phyloP scores from a whole-genome alignment of 2,888 invertebrate species.

The Allygus modestus region DNA sequence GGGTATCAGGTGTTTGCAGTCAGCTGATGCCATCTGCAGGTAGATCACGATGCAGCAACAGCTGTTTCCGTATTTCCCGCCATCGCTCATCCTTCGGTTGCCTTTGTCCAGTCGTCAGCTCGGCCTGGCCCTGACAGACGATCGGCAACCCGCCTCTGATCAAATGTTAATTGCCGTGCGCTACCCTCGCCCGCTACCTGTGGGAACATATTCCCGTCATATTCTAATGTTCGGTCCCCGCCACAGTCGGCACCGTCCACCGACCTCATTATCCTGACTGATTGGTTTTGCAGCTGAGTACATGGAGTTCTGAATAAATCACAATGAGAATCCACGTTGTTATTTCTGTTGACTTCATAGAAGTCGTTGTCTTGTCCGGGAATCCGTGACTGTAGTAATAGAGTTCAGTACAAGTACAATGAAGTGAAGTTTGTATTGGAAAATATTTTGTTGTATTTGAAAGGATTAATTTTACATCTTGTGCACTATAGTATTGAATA shows the following conservation, averaged over 20 bases:
- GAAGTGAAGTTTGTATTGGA: no score
- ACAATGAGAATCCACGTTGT: slow-evolving; percentile 40
- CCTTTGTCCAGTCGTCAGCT: slow-evolving; percentile 28
- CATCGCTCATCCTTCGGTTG: slow-evolving; percentile 31
- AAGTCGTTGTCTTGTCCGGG: background rate
- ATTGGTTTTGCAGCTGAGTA: slow-evolving; percentile 4
- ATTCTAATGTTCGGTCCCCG: slow-evolving; percentile 28
- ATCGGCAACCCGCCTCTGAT: slow-evolving; percentile 49
- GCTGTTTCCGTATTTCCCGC: slow-evolving; percentile 45
- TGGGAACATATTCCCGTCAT: slow-evolving; percentile 45
- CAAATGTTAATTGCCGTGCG: slow-evolving; percentile 48
- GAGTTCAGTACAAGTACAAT: no score
- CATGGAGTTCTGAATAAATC: slow-evolving; percentile 1
- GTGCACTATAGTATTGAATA: no score
- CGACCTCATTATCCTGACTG: slow-evolving; percentile 5
- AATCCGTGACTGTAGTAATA: no score
- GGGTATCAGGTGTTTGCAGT: slow-evolving; percentile 29
- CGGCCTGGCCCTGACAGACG: slow-evolving; percentile 34
- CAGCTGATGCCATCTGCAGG: slow-evolving; percentile 42
- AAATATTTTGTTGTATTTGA: no score
- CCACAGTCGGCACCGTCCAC: slow-evolving; percentile 14
- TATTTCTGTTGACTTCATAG: background rate
- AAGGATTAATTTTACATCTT: no score
- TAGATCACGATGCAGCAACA: slow-evolving; percentile 34
- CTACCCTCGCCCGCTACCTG: slow-evolving; percentile 8